Evolutionary conservation across 2,888 invertebrate species (phyloP).

Genomic region (Hecatera dysodea): DNA sequence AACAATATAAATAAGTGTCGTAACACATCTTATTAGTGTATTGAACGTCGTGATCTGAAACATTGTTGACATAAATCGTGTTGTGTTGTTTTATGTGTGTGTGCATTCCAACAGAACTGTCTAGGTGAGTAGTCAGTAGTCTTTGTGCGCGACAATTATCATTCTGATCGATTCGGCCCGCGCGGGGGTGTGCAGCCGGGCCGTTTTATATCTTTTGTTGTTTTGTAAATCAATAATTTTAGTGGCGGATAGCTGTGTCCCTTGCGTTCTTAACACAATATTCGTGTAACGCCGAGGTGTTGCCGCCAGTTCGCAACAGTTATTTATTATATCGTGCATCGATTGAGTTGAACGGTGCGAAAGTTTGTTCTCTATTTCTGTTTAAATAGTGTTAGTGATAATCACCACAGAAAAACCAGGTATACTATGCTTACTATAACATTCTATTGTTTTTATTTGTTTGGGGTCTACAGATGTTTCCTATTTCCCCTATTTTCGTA

Average conservation of each 20-base stretch:
- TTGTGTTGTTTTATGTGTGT: slow-evolving; percentile 85
- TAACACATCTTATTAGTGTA: slow-evolving; percentile 73
- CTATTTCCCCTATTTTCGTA: slow-evolving; percentile 61
- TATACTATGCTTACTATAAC: slow-evolving; percentile 58
- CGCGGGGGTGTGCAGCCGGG: slow-evolving; percentile 87
- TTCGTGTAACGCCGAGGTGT: slow-evolving; percentile 62
- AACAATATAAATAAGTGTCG: slow-evolving; percentile 76
- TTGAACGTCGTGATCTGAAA: slow-evolving; percentile 70
- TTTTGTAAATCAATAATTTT: slow-evolving; percentile 91
- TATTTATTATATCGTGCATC: slow-evolving; percentile 62
- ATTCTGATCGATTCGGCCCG: slow-evolving; percentile 89
- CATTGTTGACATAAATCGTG: slow-evolving; percentile 83
- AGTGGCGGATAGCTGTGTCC: slow-evolving; percentile 80
- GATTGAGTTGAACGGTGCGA: slow-evolving; percentile 65
- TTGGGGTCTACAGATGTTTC: slow-evolving; percentile 28
- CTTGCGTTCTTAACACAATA: slow-evolving; percentile 67
- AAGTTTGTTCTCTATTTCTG: slow-evolving; percentile 66
- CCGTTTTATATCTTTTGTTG: slow-evolving; percentile 90
- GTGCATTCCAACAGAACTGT: slow-evolving; percentile 83
- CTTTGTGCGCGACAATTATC: slow-evolving; percentile 91
- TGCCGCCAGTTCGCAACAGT: slow-evolving; percentile 64
- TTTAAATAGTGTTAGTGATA: slow-evolving; percentile 56
- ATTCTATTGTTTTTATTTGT: slow-evolving; percentile 52
- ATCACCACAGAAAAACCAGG: slow-evolving; percentile 57
- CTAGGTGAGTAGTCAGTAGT: slow-evolving; percentile 88